phyloP scores from a whole-genome alignment of 2,888 invertebrate genomes.

The Monoplex corrugatus region DNA sequence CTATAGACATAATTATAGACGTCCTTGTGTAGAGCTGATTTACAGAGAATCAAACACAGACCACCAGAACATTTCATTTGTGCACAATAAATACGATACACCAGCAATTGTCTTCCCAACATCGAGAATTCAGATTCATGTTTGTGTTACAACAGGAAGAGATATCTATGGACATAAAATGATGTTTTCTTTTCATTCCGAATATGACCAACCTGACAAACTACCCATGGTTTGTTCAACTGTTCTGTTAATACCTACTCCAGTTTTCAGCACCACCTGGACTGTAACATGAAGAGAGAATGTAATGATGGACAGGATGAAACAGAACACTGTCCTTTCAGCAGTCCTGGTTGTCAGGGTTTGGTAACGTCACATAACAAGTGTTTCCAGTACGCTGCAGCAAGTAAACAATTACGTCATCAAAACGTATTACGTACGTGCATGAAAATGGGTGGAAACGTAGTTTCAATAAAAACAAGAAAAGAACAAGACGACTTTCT shows the following conservation, averaged over 20 bases:
- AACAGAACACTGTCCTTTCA: constrained; percentile 11
- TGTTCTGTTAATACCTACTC: background rate
- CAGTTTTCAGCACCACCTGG: background rate
- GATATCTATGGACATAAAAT: background rate
- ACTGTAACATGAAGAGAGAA: constrained; percentile 1
- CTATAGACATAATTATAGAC: too few species aligned
- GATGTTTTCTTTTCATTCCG: background rate
- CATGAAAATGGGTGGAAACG: background rate
- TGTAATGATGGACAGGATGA: constrained; percentile 9
- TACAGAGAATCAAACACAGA: too few species aligned
- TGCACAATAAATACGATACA: too few species aligned
- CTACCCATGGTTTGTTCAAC: background rate
- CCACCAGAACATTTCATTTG: too few species aligned
- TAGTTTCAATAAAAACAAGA: constrained; percentile 4
- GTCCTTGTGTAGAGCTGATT: too few species aligned
- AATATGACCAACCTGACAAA: background rate
- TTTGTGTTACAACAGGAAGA: background rate
- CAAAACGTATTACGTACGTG: background rate
- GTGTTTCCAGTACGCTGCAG: background rate
- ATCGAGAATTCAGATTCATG: background rate
- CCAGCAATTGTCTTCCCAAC: background rate
- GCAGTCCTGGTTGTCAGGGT: constrained; percentile 11
- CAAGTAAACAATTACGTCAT: too few species aligned
- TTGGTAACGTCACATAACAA: constrained; percentile 5
- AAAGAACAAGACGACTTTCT: background rate